Evolutionary conservation across 2,888 invertebrate genomes (phyloP), one percentile per base, ranked within the genome.

Genomic region (Idaea dimidiata): DNA sequence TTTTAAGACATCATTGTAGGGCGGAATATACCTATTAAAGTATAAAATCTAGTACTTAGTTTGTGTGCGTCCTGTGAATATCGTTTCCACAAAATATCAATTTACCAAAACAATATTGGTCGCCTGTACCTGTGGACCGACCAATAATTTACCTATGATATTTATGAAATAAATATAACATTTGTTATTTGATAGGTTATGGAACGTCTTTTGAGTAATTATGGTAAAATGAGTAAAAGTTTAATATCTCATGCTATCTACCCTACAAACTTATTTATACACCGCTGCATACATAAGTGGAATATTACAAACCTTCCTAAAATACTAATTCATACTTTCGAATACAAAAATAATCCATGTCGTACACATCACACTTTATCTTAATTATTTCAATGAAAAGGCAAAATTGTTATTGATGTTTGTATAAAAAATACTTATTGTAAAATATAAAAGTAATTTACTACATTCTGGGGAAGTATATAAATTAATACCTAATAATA

Each of bases 261-360:
- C n/a, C n/a, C n/a, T n/a, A n/a, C n/a, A n/a, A n/a, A 8, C 43
- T 43, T 43, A 43, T 10, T 10, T 43, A 14, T 43, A 8, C 43
- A 14, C 8, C 3, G 32, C 14, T 8, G 8, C 14, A 43, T 43
- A 2, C 43, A 43, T 24, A 5, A 24, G 24, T 24, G 24, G 1
- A 5, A 3, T 24, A 24, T 24, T 24, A 24, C 5, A 24, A 24
- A 24, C 24, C 24, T 24, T 5, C 10, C 43, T 43, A 43, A 43
- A 17, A 67, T 43, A 63, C 8, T 61, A 43, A 43, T 43, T 14
- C 43, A 43, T 43, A 43, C 43, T 8, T 43, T 43, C 43, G 24
- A 43, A 43, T 43, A 43, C 43, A 43, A 43, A 43, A 43, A 43
- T 43, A 43, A 43, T 43, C 43, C 7, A 3, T 43, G 10, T 43